Percentiles rank a stretch among this genome's conserved stretches.
Evolutionary conservation across 1,140 invertebrate genomes (phyloP).

Genomic region (Schlechtendalia chinensis): DNA sequence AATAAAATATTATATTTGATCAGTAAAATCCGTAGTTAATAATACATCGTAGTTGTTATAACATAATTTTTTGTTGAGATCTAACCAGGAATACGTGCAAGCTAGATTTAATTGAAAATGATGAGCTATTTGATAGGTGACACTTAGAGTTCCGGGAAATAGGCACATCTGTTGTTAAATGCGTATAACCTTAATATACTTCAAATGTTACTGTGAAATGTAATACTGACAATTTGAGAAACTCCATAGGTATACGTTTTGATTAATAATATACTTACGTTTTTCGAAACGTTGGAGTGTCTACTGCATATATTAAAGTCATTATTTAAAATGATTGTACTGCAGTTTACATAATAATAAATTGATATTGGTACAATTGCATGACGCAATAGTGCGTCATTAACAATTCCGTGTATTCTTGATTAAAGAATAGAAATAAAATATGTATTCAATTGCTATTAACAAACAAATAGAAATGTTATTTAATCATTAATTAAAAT

Average conservation of each 20-base stretch:
- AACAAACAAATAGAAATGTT: too few relatives aligned
- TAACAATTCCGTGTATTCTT: not conserved
- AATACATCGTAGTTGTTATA: too few relatives aligned
- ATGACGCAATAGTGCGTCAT: not conserved
- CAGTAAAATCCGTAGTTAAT: too few relatives aligned
- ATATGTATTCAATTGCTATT: too few relatives aligned
- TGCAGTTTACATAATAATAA: not conserved
- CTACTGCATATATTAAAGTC: not conserved
- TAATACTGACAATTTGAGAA: not conserved
- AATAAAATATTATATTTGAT: too few relatives aligned
- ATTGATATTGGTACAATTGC: too few relatives aligned
- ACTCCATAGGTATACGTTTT: not conserved
- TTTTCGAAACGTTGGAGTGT: not conserved
- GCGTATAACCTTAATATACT: too few relatives aligned
- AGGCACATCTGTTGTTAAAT: conserved; percentile 2
- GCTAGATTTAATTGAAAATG: not conserved
- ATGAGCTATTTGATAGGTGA: not conserved
- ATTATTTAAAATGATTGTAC: conserved; percentile 18
- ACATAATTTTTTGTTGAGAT: too few relatives aligned
- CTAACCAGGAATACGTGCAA: not conserved
- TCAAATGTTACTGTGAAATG: not conserved
- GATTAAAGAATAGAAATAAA: too few relatives aligned
- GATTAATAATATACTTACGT: not conserved
- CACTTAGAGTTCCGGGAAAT: not conserved
- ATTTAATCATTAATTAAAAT: too few relatives aligned